Evolutionary conservation across 2,888 invertebrate species (phyloP).

Genomic region (Amaurobius ferox): DNA sequence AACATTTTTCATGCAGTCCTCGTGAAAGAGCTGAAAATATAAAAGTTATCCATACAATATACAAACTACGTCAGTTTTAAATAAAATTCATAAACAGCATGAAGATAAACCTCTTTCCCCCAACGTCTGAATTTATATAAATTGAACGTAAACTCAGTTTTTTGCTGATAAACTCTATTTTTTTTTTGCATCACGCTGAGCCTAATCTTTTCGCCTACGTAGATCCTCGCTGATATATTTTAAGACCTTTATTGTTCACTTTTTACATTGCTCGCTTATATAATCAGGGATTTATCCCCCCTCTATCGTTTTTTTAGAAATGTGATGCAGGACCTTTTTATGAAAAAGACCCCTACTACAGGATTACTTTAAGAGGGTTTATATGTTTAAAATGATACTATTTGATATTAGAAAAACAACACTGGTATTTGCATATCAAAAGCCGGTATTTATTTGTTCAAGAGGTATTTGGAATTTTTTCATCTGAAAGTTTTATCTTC

Average conservation of each 20-base stretch:
- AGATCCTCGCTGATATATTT: constrained; percentile 59
- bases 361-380: not conserved
- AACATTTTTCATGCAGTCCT: no score
- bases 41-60: no score
- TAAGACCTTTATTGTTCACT: constrained; percentile 65
- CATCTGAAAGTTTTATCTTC: not conserved
- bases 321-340: not conserved
- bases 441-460: not conserved
- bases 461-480: no score
- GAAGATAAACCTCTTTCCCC: no score
- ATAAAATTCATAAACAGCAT: no score
- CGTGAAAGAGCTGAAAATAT: no score
- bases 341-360: not conserved
- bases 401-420: not conserved
- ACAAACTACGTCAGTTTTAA: no score
- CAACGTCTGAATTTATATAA: not conserved
- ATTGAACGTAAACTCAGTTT: not conserved
- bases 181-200: constrained; percentile 12
- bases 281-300: constrained; percentile 60
- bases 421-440: not conserved
- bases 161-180: not conserved
- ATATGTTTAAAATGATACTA: not conserved
- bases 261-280: constrained; percentile 50
- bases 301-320: not conserved
- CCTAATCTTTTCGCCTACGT: constrained; percentile 49